Base-by-base conservation (phyloP, 2,113 vertebrate species). In the Poicephalus gulielmi region DNA sequence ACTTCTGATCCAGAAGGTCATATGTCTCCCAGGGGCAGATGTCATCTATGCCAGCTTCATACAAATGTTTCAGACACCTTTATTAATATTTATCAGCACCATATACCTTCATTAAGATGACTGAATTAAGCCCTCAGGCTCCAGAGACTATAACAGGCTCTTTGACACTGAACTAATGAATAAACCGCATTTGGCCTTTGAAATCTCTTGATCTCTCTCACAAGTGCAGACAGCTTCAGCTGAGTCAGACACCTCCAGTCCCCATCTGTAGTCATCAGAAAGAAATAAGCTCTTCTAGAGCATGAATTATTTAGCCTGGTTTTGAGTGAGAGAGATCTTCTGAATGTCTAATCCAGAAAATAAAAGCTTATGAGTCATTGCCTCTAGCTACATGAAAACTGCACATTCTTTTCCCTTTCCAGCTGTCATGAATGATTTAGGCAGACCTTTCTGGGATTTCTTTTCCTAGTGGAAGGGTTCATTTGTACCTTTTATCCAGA, bases 311-410 rank as follows among this genome's bases (percentile, higher is more conserved):
- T 43, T 43, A 16, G 23, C 9, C 27, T 71, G 27, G 3, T 12
- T 67, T 39, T 81, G 78, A 13, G 49, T 33, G 31, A 90, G 6
- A 41, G 18, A 82, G 28, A 41, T 50, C 52, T 59, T 80, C 31
- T 0, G 0, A 44, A n/a, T 59, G 22, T 13, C 59, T 64, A 37
- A 77, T 62, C n/a, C 59, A 74, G 24, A 50, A 50, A 64, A 74
- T 30, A 43, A 1, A 50, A 74, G 9, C 0, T 53, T 35, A 31
- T 1, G 4, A 66, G 37, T 24, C 16, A 27, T 33, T 17, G 11
- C 53, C 44, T 85, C 20, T 27, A 73, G 31, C 52, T 60, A 33
- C 2, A 0, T 16, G 35, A 64, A 78, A 78, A 78, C 0, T 1
- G 25, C 6, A 7, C 47, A 47, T 64, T 68, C 11, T 57, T 9